Evolutionary conservation across 2,113 vertebrate species (phyloP).

Genomic region (Sorex araneus): DNA sequence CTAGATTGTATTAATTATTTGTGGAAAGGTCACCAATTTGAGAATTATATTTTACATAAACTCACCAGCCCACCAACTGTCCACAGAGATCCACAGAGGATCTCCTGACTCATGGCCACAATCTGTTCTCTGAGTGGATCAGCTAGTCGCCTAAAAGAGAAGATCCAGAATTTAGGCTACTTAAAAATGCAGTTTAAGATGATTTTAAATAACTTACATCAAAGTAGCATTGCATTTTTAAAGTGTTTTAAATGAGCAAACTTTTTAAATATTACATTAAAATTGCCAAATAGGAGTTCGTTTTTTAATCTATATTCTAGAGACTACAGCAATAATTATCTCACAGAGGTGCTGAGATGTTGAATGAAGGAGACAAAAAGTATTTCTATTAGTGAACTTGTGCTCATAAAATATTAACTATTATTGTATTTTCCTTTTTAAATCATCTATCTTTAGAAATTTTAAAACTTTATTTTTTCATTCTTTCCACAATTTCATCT

Average conservation of each 20-base stretch:
- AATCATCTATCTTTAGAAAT: background rate
- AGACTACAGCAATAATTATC: background rate
- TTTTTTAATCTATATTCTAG: background rate
- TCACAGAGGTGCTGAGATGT: background rate
- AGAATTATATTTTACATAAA: conserved; percentile 38
- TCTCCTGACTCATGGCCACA: conserved; percentile 80
- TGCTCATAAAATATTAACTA: background rate
- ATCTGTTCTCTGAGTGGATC: conserved; percentile 72
- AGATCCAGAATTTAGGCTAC: background rate
- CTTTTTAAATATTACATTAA: too few relatives aligned
- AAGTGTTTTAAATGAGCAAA: too few relatives aligned
- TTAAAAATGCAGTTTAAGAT: too few relatives aligned
- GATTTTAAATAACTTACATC: too few relatives aligned
- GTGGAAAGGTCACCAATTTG: background rate
- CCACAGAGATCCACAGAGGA: conserved; percentile 79
- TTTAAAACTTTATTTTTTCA: background rate
- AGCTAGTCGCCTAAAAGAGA: conserved; percentile 84
- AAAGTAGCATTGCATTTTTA: too few relatives aligned
- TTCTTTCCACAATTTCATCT: too few relatives aligned
- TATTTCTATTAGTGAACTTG: background rate
- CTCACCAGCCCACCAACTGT: conserved; percentile 89
- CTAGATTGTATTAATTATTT: background rate
- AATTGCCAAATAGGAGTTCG: background rate
- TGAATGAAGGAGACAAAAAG: background rate
- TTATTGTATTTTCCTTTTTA: background rate